These are phyloP conservation scores for Lichenostomus cassidix DNA, from an alignment of 2,113 vertebrate genomes.

Conservation along the genomic window DNA sequence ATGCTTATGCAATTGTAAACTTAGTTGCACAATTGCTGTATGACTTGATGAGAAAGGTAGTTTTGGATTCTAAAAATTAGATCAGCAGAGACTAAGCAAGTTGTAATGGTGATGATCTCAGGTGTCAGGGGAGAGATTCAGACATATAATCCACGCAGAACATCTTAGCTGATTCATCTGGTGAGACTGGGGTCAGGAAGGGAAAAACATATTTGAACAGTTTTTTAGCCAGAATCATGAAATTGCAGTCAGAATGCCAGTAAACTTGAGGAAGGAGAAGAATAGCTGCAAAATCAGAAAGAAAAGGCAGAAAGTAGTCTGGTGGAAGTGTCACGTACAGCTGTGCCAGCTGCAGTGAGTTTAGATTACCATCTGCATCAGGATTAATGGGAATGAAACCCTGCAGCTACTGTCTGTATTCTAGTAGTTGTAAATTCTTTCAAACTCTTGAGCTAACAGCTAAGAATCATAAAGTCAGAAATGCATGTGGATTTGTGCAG, in stretches of 20 bases:
- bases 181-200: background rate
- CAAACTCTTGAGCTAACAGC: background rate
- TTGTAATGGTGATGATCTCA: background rate
- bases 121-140: background rate
- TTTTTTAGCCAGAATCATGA: background rate
- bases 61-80: background rate
- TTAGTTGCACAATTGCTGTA: background rate
- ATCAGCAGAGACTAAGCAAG: background rate
- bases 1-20: background rate
- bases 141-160: background rate
- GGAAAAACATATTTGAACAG: background rate
- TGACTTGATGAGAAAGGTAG: background rate
- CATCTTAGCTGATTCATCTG: background rate
- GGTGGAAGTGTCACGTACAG: background rate
- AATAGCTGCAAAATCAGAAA: background rate
- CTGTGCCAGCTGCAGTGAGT: background rate
- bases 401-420: background rate
- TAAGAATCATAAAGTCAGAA: background rate
- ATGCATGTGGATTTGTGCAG: background rate
- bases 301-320: background rate
- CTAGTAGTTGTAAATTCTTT: background rate
- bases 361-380: background rate
- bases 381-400: background rate
- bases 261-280: background rate
- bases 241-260: background rate